Percentiles rank a stretch among this genome's conserved stretches.
Evolutionary conservation across 2,888 invertebrate genomes (phyloP).

Genomic region (Rambutsinella grinnellia): DNA sequence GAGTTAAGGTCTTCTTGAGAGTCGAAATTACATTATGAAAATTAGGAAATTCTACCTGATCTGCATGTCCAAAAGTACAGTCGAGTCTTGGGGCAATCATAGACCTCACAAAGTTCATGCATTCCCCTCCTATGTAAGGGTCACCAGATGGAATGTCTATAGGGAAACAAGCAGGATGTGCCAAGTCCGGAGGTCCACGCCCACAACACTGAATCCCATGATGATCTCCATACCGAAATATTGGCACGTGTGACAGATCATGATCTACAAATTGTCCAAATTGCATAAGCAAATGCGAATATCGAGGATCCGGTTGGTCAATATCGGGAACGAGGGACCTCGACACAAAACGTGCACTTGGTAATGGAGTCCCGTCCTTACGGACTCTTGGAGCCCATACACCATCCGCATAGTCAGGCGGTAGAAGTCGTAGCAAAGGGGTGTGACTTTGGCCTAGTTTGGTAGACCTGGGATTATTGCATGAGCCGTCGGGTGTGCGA

Average conservation of each 20-base stretch:
- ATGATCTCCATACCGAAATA: constrained; percentile 61
- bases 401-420: constrained; percentile 81
- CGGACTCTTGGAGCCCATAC: constrained; percentile 74
- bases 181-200: background rate
- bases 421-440: constrained; percentile 80
- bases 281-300: constrained; percentile 65
- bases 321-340: constrained; percentile 67
- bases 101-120: constrained; percentile 82
- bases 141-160: constrained; percentile 76
- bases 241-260: constrained; percentile 66
- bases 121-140: constrained; percentile 74
- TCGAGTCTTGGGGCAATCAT: constrained; percentile 77
- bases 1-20: background rate
- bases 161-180: constrained; percentile 78
- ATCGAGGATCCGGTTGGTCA: constrained; percentile 63
- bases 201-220: constrained; percentile 59
- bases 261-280: constrained; percentile 67
- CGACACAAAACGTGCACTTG: constrained; percentile 67
- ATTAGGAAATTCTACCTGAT: constrained; percentile 76
- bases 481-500: constrained; percentile 84
- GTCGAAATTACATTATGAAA: no score
- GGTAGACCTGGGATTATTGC: constrained; percentile 89
- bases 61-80: constrained; percentile 76
- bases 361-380: constrained; percentile 71
- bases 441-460: constrained; percentile 87